A percentile compares a stretch with the other conserved stretches of the same genome.
phyloP scores from a whole-genome alignment of 2,888 invertebrate species.

The Temnothorax rugatulus region DNA sequence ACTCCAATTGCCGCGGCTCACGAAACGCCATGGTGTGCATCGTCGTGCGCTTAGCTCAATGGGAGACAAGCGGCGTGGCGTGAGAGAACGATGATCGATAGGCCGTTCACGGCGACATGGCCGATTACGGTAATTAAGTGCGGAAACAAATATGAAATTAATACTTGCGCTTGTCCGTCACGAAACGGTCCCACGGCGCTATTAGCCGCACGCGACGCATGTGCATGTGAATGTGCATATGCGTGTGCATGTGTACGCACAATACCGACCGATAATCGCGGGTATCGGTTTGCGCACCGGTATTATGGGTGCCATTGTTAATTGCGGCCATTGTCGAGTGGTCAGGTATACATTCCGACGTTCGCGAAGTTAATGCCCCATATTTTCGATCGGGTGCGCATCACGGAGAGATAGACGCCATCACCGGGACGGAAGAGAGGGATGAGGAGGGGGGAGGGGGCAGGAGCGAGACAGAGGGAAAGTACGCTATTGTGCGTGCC shows the following conservation, averaged over 20 bases:
- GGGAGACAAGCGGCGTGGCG: constrained; percentile 24
- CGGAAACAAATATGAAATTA: constrained; percentile 52
- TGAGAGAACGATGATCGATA: constrained; percentile 43
- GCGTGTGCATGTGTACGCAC: constrained; percentile 3
- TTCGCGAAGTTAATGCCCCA: constrained; percentile 59
- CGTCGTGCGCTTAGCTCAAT: background rate
- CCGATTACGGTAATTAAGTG: constrained; percentile 48
- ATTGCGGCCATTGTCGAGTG: constrained; percentile 64
- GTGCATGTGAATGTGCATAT: background rate
- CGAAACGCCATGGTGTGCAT: background rate
- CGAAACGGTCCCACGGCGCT: constrained; percentile 17
- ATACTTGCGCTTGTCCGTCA: constrained; percentile 45
- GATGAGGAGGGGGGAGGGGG: background rate
- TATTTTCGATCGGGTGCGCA: constrained; percentile 59
- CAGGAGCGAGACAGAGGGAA: constrained; percentile 16
- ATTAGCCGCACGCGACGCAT: constrained; percentile 34
- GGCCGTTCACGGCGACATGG: constrained; percentile 24
- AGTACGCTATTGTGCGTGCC: constrained; percentile 51
- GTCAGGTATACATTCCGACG: constrained; percentile 48
- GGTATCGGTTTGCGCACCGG: constrained; percentile 59
- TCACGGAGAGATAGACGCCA: constrained; percentile 17
- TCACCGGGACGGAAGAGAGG: background rate
- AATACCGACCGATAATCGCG: constrained; percentile 64
- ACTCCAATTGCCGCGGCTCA: constrained; percentile 34
- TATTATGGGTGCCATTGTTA: constrained; percentile 68